Conservation (phyloP, 37 sponge, comb jelly and placozoan species). For the Chondrosia reniformis region DNA sequence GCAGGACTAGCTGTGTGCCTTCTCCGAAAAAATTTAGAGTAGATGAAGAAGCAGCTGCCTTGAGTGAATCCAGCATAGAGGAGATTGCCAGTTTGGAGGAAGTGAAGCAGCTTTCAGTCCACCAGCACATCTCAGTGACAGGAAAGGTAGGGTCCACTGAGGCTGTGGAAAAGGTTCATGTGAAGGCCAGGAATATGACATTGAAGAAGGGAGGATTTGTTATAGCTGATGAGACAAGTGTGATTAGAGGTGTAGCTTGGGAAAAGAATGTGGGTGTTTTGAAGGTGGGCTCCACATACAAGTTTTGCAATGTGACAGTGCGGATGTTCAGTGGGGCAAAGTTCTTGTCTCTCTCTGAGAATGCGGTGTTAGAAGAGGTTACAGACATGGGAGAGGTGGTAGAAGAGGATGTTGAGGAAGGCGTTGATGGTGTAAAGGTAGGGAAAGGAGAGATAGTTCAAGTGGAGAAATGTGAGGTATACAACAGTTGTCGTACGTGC, state of each 20-base stretch:
- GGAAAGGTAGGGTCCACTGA: background rate
- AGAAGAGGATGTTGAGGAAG: too few relatives aligned
- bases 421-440: too few relatives aligned
- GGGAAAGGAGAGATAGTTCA: too few relatives aligned
- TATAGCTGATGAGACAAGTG: background rate
- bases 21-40: constrained; percentile 13
- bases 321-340: background rate
- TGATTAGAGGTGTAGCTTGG: background rate
- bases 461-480: too few relatives aligned
- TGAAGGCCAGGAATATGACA: background rate
- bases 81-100: background rate
- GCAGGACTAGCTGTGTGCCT: background rate
- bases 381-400: background rate
- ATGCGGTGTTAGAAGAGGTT: background rate
- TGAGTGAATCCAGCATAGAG: background rate
- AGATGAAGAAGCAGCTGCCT: background rate
- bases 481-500: too few relatives aligned
- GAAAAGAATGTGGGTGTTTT: background rate
- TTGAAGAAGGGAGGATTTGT: background rate
- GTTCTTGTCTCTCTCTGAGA: background rate
- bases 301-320: constrained; percentile 7
- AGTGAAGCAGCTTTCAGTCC: background rate
- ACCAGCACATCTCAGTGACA: background rate
- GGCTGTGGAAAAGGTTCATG: background rate
- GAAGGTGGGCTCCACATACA: background rate